Evolutionary conservation across 1,140 invertebrate genomes (phyloP).

Genomic region (Drosophila ananassae): DNA sequence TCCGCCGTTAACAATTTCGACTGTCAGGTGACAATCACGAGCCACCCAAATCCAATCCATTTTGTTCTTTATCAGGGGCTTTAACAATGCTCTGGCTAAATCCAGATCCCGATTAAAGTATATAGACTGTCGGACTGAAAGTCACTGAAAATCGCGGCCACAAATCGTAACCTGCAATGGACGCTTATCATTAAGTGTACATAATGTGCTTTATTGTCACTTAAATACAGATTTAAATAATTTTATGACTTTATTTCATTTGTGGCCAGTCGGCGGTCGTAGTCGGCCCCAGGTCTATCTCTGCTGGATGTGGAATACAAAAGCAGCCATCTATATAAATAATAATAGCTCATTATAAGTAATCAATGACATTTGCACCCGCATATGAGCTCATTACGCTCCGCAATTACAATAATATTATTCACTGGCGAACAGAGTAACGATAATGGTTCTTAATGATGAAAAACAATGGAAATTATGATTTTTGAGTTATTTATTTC

Average conservation of each 20-base stretch:
- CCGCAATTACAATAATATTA: slow-evolving; percentile 54
- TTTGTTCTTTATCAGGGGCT: slow-evolving; percentile 3
- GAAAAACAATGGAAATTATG: not conserved
- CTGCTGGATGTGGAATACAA: slow-evolving; percentile 21
- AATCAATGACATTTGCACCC: slow-evolving; percentile 75
- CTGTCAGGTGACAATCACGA: slow-evolving; percentile 23
- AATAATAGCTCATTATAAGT: slow-evolving; percentile 54
- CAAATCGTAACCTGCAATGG: slow-evolving; percentile 54
- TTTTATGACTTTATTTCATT: slow-evolving; percentile 72
- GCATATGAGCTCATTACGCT: slow-evolving; percentile 48
- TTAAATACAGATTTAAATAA: slow-evolving; percentile 77
- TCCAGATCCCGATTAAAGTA: slow-evolving; percentile 2
- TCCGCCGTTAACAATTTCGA: slow-evolving; percentile 6
- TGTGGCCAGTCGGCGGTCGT: slow-evolving; percentile 20
- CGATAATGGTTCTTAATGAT: slow-evolving; percentile 24
- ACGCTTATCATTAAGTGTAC: slow-evolving; percentile 60
- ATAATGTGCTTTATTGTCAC: slow-evolving; percentile 77
- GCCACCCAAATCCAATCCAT: slow-evolving; percentile 6
- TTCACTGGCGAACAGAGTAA: slow-evolving; percentile 18
- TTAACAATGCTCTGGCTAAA: slow-evolving; percentile 3
- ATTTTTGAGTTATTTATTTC: slow-evolving; percentile 29
- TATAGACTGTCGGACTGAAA: not conserved
- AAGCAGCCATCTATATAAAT: slow-evolving; percentile 49
- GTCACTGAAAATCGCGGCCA: slow-evolving; percentile 7
- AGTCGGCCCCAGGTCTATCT: slow-evolving; percentile 17